These are phyloP conservation scores for Beaufortia kweichowensis DNA, from an alignment of 2,113 vertebrate genomes.

Conservation along the genomic window DNA sequence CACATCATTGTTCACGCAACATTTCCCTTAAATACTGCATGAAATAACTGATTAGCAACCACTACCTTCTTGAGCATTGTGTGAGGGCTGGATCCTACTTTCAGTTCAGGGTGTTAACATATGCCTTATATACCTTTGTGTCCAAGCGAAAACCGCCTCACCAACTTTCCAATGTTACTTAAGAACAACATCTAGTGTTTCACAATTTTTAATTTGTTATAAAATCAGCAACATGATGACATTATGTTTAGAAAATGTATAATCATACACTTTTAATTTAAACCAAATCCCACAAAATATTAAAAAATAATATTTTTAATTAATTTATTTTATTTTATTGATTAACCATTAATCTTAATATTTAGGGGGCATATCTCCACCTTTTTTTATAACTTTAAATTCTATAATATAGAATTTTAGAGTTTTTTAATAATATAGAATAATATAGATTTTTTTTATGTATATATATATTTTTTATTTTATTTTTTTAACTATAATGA, in stretches of 20 bases:
- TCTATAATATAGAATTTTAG: no score
- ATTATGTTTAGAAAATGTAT: neutral
- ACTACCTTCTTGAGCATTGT: constrained; percentile 74
- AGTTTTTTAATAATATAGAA: no score
- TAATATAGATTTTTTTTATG: no score
- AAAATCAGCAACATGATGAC: no score
- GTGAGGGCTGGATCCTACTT: neutral
- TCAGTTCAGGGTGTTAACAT: neutral
- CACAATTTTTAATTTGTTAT: constrained; percentile 48
- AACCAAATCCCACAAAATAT: neutral
- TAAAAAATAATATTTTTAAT: neutral
- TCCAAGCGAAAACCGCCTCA: neutral
- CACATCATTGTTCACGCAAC: no score
- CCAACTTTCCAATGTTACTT: constrained; percentile 62
- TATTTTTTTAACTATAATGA: neutral
- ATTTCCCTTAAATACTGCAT: neutral
- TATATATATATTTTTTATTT: no score
- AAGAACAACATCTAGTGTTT: constrained; percentile 61
- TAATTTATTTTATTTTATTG: no score
- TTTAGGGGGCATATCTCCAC: no score
- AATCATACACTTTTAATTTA: neutral
- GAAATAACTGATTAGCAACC: neutral
- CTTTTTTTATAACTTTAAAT: no score
- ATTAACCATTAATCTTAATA: no score
- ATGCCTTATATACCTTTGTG: constrained; percentile 55